Percentiles rank a stretch among this genome's conserved stretches.
Conservation (phyloP, 2,888 invertebrate genomes). For the Andrena bucephala region DNA sequence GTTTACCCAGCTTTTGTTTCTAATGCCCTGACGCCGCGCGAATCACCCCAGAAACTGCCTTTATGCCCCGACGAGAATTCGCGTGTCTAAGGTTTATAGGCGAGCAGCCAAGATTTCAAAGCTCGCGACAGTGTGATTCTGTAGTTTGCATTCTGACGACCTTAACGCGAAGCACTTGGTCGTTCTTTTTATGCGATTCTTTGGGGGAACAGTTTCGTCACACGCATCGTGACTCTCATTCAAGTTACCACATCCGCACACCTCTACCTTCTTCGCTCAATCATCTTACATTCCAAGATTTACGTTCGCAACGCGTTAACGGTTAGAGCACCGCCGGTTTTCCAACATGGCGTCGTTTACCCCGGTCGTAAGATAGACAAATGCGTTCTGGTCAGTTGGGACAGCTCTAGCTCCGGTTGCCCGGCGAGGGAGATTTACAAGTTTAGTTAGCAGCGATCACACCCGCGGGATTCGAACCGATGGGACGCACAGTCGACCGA, state of each 20-base stretch:
- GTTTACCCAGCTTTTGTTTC: constrained; percentile 80
- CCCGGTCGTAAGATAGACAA: constrained; percentile 82
- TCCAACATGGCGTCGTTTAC: constrained; percentile 46
- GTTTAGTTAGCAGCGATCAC: constrained; percentile 85
- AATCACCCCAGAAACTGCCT: constrained; percentile 72
- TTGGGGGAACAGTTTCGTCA: too few species aligned
- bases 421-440: constrained; percentile 83
- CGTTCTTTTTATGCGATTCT: too few species aligned
- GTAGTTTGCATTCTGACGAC: too few species aligned
- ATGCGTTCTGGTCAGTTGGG: constrained; percentile 85
- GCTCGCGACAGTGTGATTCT: background rate
- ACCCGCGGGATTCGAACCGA: constrained; percentile 80
- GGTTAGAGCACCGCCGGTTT: constrained; percentile 39
- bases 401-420: constrained; percentile 72
- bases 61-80: constrained; percentile 71
- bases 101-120: constrained; percentile 42
- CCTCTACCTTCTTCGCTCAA: background rate
- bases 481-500: constrained; percentile 62
- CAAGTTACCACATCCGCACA: background rate
- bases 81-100: constrained; percentile 80
- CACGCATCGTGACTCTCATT: too few species aligned
- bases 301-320: constrained; percentile 5
- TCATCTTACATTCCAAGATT: background rate
- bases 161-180: too few species aligned
- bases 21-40: constrained; percentile 66